Percentiles rank a stretch among this genome's conserved stretches.
Conservation (phyloP, 2,113 vertebrate species). For the Zapus hudsonius region DNA sequence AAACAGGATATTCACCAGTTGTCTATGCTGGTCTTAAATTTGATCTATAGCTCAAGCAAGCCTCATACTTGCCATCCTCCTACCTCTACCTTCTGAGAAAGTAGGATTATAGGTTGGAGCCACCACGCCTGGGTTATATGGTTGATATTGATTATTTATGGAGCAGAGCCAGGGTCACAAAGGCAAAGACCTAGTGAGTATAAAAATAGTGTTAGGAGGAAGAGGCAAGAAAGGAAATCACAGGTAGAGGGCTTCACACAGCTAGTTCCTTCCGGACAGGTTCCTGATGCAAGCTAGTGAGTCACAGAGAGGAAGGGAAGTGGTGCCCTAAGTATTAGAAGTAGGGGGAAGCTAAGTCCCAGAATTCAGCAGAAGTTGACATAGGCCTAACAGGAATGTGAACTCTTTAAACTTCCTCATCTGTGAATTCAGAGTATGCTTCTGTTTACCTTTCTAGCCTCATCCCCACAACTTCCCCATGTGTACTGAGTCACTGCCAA, state of each 20-base stretch:
- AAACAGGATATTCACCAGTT: neutral
- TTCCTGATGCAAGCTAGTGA: neutral
- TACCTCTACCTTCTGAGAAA: neutral
- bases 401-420: constrained; percentile 70
- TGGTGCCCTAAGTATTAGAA: neutral
- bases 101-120: neutral
- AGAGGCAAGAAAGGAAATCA: neutral
- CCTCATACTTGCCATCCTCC: neutral
- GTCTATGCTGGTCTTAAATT: neutral
- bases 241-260: neutral
- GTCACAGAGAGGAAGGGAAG: neutral
- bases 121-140: neutral
- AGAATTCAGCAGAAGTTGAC: constrained; percentile 27
- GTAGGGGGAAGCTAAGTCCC: neutral
- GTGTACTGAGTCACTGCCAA: constrained; percentile 55
- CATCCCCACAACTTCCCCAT: constrained; percentile 53
- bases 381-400: neutral
- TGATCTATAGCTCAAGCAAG: neutral
- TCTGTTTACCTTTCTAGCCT: constrained; percentile 44
- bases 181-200: constrained; percentile 12
- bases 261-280: neutral
- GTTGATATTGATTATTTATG: constrained; percentile 28
- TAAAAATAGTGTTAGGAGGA: neutral
- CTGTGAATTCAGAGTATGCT: constrained; percentile 70
- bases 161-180: neutral